phyloP scores from a whole-genome alignment of 2,113 vertebrate species.

The Mesocricetus auratus region DNA sequence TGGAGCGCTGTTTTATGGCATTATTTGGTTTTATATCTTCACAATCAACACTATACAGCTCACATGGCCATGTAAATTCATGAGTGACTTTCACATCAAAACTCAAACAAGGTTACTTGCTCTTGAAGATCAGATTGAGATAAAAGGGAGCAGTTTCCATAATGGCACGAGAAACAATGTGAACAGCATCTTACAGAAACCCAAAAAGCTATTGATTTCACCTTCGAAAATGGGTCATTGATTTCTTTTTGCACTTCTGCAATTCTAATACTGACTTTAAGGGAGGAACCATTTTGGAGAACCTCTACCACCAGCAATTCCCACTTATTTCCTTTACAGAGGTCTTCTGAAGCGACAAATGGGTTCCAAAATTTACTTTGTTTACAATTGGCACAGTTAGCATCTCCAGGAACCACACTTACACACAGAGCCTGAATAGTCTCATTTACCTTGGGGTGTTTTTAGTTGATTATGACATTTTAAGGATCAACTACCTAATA shows the following conservation, averaged over 20 bases:
- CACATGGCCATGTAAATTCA: conserved; percentile 81
- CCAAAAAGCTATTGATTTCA: conserved; percentile 23
- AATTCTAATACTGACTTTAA: conserved; percentile 46
- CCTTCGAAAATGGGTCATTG: conserved; percentile 41
- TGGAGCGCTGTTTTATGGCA: conserved; percentile 73
- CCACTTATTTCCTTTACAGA: neutral
- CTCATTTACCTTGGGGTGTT: neutral
- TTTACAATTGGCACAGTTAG: neutral
- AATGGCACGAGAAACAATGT: conserved; percentile 34
- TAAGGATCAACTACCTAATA: neutral
- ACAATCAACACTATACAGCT: conserved; percentile 69
- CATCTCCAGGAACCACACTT: neutral
- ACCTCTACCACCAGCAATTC: neutral
- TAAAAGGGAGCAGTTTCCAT: conserved; percentile 68
- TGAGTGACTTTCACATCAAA: conserved; percentile 74
- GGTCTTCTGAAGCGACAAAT: neutral
- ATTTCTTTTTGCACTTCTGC: conserved; percentile 25
- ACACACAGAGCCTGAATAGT: neutral
- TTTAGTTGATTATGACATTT: neutral
- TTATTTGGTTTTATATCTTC: conserved; percentile 79
- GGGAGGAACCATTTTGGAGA: conserved; percentile 3
- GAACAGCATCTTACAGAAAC: neutral
- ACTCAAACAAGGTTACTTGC: conserved; percentile 72
- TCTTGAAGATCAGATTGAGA: conserved; percentile 72
- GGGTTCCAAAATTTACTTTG: neutral